Evolutionary conservation across 2,888 invertebrate species (phyloP), one percentile per base, ranked within the genome.

Genomic region (Agonopterix heracliana): DNA sequence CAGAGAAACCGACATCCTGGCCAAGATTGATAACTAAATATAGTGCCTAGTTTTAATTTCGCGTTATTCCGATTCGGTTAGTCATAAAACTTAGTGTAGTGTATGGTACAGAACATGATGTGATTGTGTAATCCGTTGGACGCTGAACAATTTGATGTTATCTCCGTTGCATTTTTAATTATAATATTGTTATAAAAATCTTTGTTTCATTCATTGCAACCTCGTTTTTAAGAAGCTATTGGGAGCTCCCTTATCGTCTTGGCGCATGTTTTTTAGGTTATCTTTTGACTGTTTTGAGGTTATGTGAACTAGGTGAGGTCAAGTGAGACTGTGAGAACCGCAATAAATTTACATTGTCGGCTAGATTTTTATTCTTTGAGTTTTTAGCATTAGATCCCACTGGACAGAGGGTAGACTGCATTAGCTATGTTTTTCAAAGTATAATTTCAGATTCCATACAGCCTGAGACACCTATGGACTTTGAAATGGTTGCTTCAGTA

Each of bases 1-100:
- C 92, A 91, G 97, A 77, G 99, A 99, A 88, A 90, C 95, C 48
- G 99, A 99, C 77, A 97, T 99, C 71, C 90, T 99, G 69, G 99
- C 98, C 51, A 98, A 98, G 87, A 90, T 97, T 64, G 93, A 95
- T 62, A 81, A 87, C 66, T 88, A 70, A 80, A 66, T 69, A 64
- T 71, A 72, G 64, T 71, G 61, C 12, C 41, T 80, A 81, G 71
- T 62, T 74, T 74, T 77, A 77, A 62, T 69, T 73, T 65, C 61
- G 63, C 52, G 66, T 67, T 74, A 68, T 78, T 80, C 74, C 70
- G 71, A 73, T 80, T 81, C 65, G 71, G 70, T 81, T 84, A 83
- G 79, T 71, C 57, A 57, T 46, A 42, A 45, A 50, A 10, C 11
- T 64, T 70, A 66, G 61, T 66, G 79, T 85, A 84, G 83, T 80